These are phyloP conservation scores for Plagodis pulveraria DNA, from an alignment of 2,888 invertebrate species.

Conservation along the genomic window DNA sequence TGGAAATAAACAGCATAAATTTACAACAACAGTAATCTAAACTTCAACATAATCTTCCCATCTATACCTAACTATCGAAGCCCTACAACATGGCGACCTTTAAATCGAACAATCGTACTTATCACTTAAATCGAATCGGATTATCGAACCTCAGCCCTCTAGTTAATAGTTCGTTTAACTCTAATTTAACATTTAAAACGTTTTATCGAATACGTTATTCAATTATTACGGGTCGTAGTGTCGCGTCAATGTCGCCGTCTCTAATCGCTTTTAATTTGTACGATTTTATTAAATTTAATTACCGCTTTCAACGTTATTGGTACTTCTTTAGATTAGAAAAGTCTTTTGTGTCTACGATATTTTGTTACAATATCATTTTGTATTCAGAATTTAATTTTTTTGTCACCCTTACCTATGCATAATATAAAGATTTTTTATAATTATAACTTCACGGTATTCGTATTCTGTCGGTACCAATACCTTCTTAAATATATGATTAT, in stretches of 20 bases:
- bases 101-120: slow-evolving; percentile 17
- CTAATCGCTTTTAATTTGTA: slow-evolving; percentile 20
- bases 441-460: too few relatives aligned
- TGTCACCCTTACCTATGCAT: too few relatives aligned
- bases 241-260: slow-evolving; percentile 18
- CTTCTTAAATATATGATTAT: too few relatives aligned
- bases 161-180: slow-evolving; percentile 43
- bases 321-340: too few relatives aligned
- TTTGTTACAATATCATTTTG: too few relatives aligned
- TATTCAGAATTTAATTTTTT: too few relatives aligned
- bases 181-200: slow-evolving; percentile 14
- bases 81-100: slow-evolving; percentile 9
- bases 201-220: slow-evolving; percentile 18
- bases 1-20: background rate
- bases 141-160: slow-evolving; percentile 18
- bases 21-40: background rate
- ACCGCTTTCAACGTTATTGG: background rate
- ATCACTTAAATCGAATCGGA: slow-evolving; percentile 30
- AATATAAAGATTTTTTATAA: too few relatives aligned
- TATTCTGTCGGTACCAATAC: too few relatives aligned
- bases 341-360: too few relatives aligned
- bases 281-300: slow-evolving; percentile 1
- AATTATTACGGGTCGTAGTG: slow-evolving; percentile 11
- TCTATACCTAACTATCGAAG: slow-evolving; percentile 6
- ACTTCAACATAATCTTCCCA: background rate